Conservation (phyloP, 2,113 vertebrate genomes). For the Bufo gargarizans region DNA sequence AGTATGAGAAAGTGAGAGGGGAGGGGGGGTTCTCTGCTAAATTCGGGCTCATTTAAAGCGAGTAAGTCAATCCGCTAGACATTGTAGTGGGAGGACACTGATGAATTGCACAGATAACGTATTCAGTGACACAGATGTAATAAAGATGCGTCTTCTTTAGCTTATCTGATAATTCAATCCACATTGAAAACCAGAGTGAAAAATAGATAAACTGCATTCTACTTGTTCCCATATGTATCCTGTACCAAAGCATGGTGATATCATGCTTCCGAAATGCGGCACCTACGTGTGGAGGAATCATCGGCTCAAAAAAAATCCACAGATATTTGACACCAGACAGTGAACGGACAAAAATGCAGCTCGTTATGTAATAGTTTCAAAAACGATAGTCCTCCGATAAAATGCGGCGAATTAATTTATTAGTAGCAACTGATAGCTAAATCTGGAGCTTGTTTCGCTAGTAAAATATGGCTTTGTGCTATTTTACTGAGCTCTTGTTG, state of each 20-base stretch:
- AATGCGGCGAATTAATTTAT: not conserved
- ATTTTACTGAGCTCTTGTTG: not conserved
- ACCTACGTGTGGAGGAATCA: slow-evolving; percentile 1
- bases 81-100: not conserved
- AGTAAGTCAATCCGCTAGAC: slow-evolving; percentile 17
- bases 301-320: not conserved
- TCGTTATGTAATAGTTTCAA: not conserved
- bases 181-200: not conserved
- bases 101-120: not conserved
- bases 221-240: not conserved
- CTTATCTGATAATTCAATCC: too few species aligned
- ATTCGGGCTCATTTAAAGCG: not conserved
- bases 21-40: not conserved
- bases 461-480: not conserved
- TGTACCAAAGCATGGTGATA: not conserved
- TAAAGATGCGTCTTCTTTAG: not conserved
- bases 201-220: not conserved
- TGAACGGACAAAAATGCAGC: not conserved
- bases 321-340: not conserved
- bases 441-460: not conserved
- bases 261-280: slow-evolving; percentile 26
- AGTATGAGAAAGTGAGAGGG: slow-evolving; percentile 26
- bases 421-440: not conserved
- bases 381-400: not conserved
- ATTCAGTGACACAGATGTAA: not conserved